Percentiles rank a stretch among this genome's conserved stretches.
Evolutionary conservation across 2,888 invertebrate genomes (phyloP).

Genomic region (Hemithea aestivaria): DNA sequence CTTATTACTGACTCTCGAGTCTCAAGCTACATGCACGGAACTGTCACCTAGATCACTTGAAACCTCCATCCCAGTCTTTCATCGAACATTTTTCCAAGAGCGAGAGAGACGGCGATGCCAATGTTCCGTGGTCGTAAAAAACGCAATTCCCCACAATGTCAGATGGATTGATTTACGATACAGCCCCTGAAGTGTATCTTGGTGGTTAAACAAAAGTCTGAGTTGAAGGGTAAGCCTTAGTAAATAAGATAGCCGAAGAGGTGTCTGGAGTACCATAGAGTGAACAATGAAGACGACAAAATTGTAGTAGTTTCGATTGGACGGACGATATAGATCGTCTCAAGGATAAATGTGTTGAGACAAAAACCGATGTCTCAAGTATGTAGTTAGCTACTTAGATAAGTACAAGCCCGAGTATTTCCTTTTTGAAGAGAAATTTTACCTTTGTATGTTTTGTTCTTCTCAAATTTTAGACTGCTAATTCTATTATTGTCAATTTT

Average conservation of each 20-base stretch:
- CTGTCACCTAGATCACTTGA: constrained; percentile 10
- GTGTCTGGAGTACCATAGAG: constrained; percentile 7
- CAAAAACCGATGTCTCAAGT: too few relatives aligned
- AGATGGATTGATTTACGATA: constrained; percentile 63
- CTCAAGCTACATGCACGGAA: constrained; percentile 17
- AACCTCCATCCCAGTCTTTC: constrained; percentile 16
- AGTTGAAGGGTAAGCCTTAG: constrained; percentile 18
- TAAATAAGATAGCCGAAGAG: constrained; percentile 14
- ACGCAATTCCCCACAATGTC: constrained; percentile 53
- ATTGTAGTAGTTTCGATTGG: too few relatives aligned
- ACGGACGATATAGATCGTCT: too few relatives aligned
- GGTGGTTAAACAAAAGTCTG: constrained; percentile 21
- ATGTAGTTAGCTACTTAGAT: too few relatives aligned
- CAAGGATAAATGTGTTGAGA: too few relatives aligned
- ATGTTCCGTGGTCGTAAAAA: constrained; percentile 43
- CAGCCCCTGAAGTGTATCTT: constrained; percentile 44
- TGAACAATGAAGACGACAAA: too few relatives aligned
- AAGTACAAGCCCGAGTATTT: too few relatives aligned
- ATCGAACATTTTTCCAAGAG: constrained; percentile 1
- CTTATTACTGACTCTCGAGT: constrained; percentile 6
- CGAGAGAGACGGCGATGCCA: constrained; percentile 5
- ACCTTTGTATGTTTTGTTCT: too few relatives aligned
- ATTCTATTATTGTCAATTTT: not conserved
- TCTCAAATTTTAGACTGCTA: too few relatives aligned
- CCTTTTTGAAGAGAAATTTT: too few relatives aligned